Base-by-base conservation (phyloP, 2,888 invertebrate genomes). In the Macrophya alboannulata region DNA sequence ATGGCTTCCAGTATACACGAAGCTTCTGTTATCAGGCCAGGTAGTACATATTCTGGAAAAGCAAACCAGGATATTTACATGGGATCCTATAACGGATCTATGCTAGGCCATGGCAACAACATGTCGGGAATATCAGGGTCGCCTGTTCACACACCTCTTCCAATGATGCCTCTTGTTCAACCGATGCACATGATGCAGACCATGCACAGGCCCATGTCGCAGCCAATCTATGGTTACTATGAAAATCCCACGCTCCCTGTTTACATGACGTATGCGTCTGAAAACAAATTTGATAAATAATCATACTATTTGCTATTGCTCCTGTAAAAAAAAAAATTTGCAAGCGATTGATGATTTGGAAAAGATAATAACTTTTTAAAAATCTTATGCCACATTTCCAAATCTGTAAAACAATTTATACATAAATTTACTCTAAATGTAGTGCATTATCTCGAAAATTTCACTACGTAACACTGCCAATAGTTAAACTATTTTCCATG, bases 161-260 rank as follows among this genome's bases (percentile, higher is more conserved):
- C 92, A 85, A 92, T 93, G 90, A 90, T 93, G 89, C 92, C 93
- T 0, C 91, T 90, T 81, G 89, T 92, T 4, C 93, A 93, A 87
- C 91, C 92, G 4, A 89, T 93, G 88, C 92, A 92, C 40, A 89
- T 93, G 85, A 89, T 93, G 68, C 92, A 92, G 85, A 86, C 91
- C 3, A 85, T 90, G 10, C 86, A 90, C 51, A 88, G 90, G 4
- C 88, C 90, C 4, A 84, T 90, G 0, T 74, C 88, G 43, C 93
- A 92, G 84, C 92, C 91, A n/a, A 90, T 93, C 68, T 93, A 93
- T 76, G 93, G 92, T 4, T 93, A 93, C 76, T 93, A 92, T 86
- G 93, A 92, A 48, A 88, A 87, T 55, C 88, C 92, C 1, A 87
- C 89, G 2, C 84, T 92, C n/a, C 92, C 93, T 1, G 88, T 93